These are phyloP conservation scores for Bryconaethiops microstoma DNA, from an alignment of 2,797 vertebrate genomes.

Conservation along the genomic window DNA sequence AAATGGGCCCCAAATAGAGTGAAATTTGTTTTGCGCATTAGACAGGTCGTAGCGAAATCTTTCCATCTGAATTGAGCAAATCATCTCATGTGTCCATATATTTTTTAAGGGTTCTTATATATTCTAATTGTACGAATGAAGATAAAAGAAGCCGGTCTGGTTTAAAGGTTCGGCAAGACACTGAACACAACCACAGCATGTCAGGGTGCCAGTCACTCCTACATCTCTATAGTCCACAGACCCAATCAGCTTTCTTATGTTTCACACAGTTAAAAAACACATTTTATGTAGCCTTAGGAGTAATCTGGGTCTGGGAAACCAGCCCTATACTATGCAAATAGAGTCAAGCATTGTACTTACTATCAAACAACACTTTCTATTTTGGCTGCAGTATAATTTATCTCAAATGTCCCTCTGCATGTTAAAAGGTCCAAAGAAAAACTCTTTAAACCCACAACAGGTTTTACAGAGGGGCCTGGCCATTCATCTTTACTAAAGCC, in stretches of 20 bases:
- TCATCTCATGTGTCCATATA: not conserved
- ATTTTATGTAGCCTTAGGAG: not conserved
- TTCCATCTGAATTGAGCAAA: no score
- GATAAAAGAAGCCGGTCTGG: not conserved
- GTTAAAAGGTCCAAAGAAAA: not conserved
- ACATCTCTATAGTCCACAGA: constrained; percentile 35
- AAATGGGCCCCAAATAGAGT: no score
- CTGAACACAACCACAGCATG: constrained; percentile 26
- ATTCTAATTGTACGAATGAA: not conserved
- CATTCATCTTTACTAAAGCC: constrained; percentile 60
- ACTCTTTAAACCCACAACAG: constrained; percentile 28
- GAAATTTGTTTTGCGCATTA: no score
- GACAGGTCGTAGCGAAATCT: no score
- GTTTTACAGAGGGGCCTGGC: constrained; percentile 35
- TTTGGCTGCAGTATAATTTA: not conserved
- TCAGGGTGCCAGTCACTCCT: constrained; percentile 19
- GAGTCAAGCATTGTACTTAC: not conserved
- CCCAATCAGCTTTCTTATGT: constrained; percentile 29
- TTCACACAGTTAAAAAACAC: no score
- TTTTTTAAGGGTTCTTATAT: not conserved
- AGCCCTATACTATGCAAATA: not conserved
- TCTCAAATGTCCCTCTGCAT: not conserved
- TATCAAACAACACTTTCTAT: not conserved
- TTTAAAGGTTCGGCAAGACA: not conserved
- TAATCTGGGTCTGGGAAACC: not conserved